Evolutionary conservation across 2,113 vertebrate species (phyloP), one percentile per base, ranked within the genome.

Genomic region (Rana temporaria): DNA sequence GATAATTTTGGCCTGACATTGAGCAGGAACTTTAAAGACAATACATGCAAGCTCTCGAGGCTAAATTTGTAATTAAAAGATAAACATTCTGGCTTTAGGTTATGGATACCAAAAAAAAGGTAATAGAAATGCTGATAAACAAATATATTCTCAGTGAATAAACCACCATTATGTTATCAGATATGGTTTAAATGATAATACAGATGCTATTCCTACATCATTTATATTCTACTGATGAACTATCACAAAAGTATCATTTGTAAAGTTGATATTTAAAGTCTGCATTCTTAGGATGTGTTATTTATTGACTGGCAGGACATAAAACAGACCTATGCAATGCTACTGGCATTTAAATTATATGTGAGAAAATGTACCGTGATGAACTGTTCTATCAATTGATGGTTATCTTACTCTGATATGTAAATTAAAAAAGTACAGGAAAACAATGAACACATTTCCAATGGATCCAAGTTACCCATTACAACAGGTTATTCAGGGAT

Each of bases 1-100:
- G 4, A 60, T 34, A 34, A n/a, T 64, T 42, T 66, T 66, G 26
- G 38, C 19, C 30, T 78, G 62, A 65, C 63, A 55, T 55, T 30
- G 62, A 65, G 6, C 20, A 78, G 60, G 48, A 30, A 62, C 57
- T 76, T 77, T 20, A 34, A 64, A 78, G 22, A 53, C 60, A 78
- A 65, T 53, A 56, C 24, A 19, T 4, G 15, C 9, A 56, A 30
- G 75, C 62, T 66, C 63, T 78, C 19, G 24, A 66, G 60, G 62
- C 62, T n/a, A 18, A 52, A 65, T 66, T 66, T 78, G 15, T 66
- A 78, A 78, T 66, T 65, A 78, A 78, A 66, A 78, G 75, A 78
- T 78, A 77, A 77, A 66, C 42, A 53, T 55, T 62, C 53, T 64
- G 48, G 62, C 75, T 78, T 11, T 24, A 78, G 75, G 75, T 66